Evolutionary conservation across 2,888 invertebrate species (phyloP).

Genomic region (Zootermopsis nevadensis): DNA sequence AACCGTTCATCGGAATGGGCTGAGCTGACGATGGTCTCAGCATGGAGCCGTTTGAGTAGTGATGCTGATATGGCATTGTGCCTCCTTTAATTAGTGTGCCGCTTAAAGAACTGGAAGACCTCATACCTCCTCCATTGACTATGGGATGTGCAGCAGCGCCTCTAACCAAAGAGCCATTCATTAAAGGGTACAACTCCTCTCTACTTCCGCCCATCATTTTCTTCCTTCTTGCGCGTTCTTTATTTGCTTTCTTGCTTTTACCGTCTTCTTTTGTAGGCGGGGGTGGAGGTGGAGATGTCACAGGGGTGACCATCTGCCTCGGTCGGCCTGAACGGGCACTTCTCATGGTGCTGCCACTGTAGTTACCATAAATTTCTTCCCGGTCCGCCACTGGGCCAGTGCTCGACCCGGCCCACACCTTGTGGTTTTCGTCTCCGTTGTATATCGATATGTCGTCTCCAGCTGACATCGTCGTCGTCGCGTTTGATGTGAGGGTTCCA

Average conservation of each 20-base stretch:
- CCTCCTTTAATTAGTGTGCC: slow-evolving; percentile 51
- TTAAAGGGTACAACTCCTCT: slow-evolving; percentile 70
- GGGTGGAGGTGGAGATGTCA: slow-evolving; percentile 79
- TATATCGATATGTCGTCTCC: slow-evolving; percentile 83
- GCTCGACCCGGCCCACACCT: slow-evolving; percentile 87
- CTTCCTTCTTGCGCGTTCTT: slow-evolving; percentile 66
- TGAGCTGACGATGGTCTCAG: slow-evolving; percentile 46
- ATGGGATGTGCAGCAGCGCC: slow-evolving; percentile 39
- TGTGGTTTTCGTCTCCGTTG: slow-evolving; percentile 94
- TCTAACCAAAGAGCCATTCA: slow-evolving; percentile 62
- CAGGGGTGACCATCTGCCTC: slow-evolving; percentile 82
- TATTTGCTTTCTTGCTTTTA: slow-evolving; percentile 65
- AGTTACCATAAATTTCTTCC: slow-evolving; percentile 75
- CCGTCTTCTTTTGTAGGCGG: slow-evolving; percentile 79
- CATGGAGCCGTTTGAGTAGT: slow-evolving; percentile 58
- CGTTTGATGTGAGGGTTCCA: slow-evolving; percentile 63
- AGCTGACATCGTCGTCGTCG: slow-evolving; percentile 57
- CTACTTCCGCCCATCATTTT: slow-evolving; percentile 70
- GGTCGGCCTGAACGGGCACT: slow-evolving; percentile 73
- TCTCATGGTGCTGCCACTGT: slow-evolving; percentile 72
- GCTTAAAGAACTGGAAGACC: slow-evolving; percentile 56
- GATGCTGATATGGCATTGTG: slow-evolving; percentile 55
- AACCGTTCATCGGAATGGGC: slow-evolving; percentile 38
- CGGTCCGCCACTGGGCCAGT: slow-evolving; percentile 71
- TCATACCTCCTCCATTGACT: slow-evolving; percentile 54